Percentiles rank a stretch among this genome's conserved stretches.
Conservation (phyloP, 2,888 invertebrate species). For the Osmoderma eremita region DNA sequence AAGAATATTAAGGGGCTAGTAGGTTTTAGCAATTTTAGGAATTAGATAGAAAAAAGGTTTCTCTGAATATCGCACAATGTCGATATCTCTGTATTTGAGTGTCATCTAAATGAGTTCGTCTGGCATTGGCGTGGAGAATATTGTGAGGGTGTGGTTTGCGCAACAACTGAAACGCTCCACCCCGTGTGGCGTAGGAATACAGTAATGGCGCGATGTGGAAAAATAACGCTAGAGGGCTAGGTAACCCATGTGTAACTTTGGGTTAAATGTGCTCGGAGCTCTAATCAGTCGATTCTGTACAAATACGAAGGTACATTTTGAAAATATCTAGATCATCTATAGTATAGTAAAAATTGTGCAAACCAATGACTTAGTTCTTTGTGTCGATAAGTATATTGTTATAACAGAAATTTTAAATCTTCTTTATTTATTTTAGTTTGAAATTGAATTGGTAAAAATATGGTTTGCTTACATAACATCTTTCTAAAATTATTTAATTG, state of each 20-base stretch:
- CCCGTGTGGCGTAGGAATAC: slow-evolving; percentile 48
- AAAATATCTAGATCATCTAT: not conserved
- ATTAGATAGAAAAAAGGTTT: slow-evolving; percentile 27
- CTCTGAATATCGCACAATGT: slow-evolving; percentile 32
- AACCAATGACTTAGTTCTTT: not conserved
- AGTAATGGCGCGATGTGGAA: slow-evolving; percentile 54
- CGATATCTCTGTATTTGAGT: slow-evolving; percentile 39
- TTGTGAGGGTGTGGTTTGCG: slow-evolving; percentile 41
- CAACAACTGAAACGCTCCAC: slow-evolving; percentile 38
- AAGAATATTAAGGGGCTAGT: slow-evolving; percentile 26
- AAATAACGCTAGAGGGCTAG: slow-evolving; percentile 58
- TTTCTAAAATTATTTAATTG: too few species aligned
- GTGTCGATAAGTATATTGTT: too few species aligned
- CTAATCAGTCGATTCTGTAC: slow-evolving; percentile 8
- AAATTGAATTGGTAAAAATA: too few species aligned
- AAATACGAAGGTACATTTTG: not conserved
- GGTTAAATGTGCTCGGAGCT: slow-evolving; percentile 24
- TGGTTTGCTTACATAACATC: too few species aligned
- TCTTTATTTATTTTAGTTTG: too few species aligned
- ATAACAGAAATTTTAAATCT: too few species aligned
- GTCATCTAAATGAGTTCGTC: slow-evolving; percentile 39
- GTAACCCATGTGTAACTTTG: slow-evolving; percentile 52
- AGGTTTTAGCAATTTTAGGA: slow-evolving; percentile 27
- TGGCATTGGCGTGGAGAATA: slow-evolving; percentile 40
- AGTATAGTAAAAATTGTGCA: not conserved